These are phyloP conservation scores for Calliphora vicina DNA, from an alignment of 1,140 invertebrate species.

Conservation along the genomic window DNA sequence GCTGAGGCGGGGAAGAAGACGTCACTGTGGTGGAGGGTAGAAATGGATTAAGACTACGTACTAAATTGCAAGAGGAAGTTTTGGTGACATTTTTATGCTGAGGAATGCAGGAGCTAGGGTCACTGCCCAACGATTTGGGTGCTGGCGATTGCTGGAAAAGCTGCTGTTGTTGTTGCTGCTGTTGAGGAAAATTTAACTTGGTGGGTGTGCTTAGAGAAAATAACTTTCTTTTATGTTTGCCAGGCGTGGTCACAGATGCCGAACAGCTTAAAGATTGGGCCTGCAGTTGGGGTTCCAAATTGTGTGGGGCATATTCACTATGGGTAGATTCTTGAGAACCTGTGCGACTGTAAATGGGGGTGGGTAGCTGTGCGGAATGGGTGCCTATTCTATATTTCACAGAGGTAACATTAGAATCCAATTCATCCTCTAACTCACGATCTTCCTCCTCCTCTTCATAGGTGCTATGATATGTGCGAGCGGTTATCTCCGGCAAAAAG, in stretches of 20 bases:
- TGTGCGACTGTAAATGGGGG: slow-evolving; percentile 53
- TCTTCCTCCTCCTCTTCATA: slow-evolving; percentile 45
- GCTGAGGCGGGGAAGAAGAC: neutral
- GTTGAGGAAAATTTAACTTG: slow-evolving; percentile 39
- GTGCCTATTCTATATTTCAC: slow-evolving; percentile 45
- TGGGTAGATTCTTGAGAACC: slow-evolving; percentile 58
- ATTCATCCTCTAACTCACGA: slow-evolving; percentile 39
- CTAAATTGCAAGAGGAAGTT: slow-evolving; percentile 34
- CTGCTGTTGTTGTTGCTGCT: slow-evolving; percentile 36
- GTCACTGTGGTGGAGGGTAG: slow-evolving; percentile 35
- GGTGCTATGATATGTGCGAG: slow-evolving; percentile 55
- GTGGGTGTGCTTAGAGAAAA: slow-evolving; percentile 55
- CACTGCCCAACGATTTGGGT: neutral
- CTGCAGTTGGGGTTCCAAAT: slow-evolving; percentile 44
- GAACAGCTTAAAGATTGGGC: slow-evolving; percentile 40
- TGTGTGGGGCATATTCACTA: slow-evolving; percentile 47
- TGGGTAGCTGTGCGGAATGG: slow-evolving; percentile 52
- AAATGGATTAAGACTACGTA: slow-evolving; percentile 39
- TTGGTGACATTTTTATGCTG: neutral
- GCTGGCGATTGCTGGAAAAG: neutral
- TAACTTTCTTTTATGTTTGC: slow-evolving; percentile 54
- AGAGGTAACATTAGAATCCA: slow-evolving; percentile 48
- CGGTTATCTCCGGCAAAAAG: slow-evolving; percentile 59
- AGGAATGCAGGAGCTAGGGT: neutral
- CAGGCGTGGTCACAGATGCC: slow-evolving; percentile 46